phyloP scores from a whole-genome alignment of 2,888 invertebrate species.

The Tetragonisca angustula region DNA sequence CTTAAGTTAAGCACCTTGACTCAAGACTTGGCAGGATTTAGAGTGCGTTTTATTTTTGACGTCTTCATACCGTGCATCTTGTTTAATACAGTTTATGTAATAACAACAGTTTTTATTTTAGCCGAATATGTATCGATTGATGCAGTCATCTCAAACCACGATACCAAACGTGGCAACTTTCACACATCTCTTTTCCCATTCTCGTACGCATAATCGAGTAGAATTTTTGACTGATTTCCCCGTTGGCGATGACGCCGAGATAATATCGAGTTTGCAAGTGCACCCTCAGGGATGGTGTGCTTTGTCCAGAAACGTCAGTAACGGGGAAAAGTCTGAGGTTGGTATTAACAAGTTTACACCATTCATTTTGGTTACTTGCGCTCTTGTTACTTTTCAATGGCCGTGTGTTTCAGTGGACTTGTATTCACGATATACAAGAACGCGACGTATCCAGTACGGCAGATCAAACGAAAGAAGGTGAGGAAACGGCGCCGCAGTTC shows the following conservation, averaged over 20 bases:
- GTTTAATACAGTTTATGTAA: not conserved
- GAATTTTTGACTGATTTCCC: constrained; percentile 97
- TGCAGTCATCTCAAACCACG: constrained; percentile 93
- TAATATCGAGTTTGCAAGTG: constrained; percentile 94
- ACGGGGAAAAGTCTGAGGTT: constrained; percentile 94
- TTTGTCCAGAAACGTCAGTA: constrained; percentile 94
- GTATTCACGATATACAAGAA: constrained; percentile 96
- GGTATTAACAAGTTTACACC: constrained; percentile 48
- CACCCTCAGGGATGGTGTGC: constrained; percentile 97
- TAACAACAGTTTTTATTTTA: constrained; percentile 82
- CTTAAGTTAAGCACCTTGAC: constrained; percentile 92
- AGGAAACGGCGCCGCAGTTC: constrained; percentile 65
- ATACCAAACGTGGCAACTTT: constrained; percentile 92
- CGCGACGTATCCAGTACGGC: constrained; percentile 84
- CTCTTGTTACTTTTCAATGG: not conserved
- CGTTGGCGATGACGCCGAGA: constrained; percentile 93
- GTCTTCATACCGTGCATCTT: not conserved
- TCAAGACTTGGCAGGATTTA: constrained; percentile 93
- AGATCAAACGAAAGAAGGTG: constrained; percentile 76
- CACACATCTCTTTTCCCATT: constrained; percentile 92
- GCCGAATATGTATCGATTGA: constrained; percentile 95
- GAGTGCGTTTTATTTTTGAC: constrained; percentile 85
- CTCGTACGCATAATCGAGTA: constrained; percentile 91
- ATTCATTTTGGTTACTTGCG: not conserved
- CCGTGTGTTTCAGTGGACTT: constrained; percentile 91